Conservation (phyloP, 2,888 invertebrate species). For the Spisula solida region DNA sequence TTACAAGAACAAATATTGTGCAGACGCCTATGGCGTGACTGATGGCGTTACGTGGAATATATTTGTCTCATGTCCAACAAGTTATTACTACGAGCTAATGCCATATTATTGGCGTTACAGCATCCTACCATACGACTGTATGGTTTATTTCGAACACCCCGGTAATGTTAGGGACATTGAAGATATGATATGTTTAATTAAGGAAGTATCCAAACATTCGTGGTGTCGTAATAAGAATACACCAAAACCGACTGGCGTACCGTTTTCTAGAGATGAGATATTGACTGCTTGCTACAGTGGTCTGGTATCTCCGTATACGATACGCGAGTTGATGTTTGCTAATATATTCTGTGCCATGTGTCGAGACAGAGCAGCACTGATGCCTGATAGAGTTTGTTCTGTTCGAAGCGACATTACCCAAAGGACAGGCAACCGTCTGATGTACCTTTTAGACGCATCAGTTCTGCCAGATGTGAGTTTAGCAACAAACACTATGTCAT, state of each 20-base stretch:
- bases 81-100: not conserved
- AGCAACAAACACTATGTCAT: too few species aligned
- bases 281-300: not conserved
- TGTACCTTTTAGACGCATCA: not conserved
- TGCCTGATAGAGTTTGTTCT: not conserved
- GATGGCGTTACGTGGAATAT: not conserved
- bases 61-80: not conserved
- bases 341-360: not conserved
- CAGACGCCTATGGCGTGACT: not conserved
- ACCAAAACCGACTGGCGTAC: not conserved
- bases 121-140: not conserved
- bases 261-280: not conserved
- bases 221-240: not conserved
- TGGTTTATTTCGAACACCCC: not conserved
- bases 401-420: not conserved
- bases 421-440: not conserved
- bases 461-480: not conserved
- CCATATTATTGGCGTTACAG: not conserved
- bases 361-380: not conserved
- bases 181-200: not conserved
- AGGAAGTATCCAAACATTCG: not conserved
- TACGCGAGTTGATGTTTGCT: not conserved
- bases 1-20: not conserved
- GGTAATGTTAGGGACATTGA: not conserved
- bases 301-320: not conserved